These are phyloP conservation scores for Sebastes fasciatus DNA, from an alignment of 2,113 vertebrate genomes.

Conservation along the genomic window DNA sequence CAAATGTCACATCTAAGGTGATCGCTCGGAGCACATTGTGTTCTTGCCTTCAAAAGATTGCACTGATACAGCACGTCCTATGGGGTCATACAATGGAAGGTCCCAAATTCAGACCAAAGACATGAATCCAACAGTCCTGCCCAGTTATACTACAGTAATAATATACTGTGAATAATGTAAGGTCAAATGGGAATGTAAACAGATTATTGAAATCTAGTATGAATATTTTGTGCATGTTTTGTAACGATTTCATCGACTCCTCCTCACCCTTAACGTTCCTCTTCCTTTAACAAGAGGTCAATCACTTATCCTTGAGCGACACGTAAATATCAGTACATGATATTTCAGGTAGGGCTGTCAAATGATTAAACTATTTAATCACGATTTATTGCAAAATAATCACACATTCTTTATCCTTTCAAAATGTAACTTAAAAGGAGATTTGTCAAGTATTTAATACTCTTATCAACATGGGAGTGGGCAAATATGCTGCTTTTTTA, in stretches of 20 bases:
- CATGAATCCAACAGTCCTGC: not conserved
- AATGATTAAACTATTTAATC: too few species aligned
- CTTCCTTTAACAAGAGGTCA: not conserved
- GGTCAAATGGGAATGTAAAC: not conserved
- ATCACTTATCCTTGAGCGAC: not conserved
- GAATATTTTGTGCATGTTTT: not conserved
- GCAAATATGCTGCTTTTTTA: too few species aligned
- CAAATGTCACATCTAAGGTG: conserved; percentile 47
- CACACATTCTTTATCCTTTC: too few species aligned
- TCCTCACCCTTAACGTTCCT: not conserved
- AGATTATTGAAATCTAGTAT: not conserved
- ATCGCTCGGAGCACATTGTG: not conserved
- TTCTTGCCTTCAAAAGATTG: not conserved
- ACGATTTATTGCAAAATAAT: too few species aligned
- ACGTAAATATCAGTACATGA: not conserved
- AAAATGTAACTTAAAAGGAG: too few species aligned
- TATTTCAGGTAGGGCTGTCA: not conserved
- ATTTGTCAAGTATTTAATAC: too few species aligned
- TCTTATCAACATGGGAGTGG: too few species aligned
- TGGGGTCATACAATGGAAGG: not conserved
- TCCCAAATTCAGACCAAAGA: not conserved
- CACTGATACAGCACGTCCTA: not conserved
- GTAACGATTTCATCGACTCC: conserved; percentile 20
- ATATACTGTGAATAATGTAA: not conserved
- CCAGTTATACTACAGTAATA: not conserved